These are phyloP conservation scores for Ceratosolen fusciceps DNA, from an alignment of 1,140 invertebrate genomes.

Conservation along the genomic window DNA sequence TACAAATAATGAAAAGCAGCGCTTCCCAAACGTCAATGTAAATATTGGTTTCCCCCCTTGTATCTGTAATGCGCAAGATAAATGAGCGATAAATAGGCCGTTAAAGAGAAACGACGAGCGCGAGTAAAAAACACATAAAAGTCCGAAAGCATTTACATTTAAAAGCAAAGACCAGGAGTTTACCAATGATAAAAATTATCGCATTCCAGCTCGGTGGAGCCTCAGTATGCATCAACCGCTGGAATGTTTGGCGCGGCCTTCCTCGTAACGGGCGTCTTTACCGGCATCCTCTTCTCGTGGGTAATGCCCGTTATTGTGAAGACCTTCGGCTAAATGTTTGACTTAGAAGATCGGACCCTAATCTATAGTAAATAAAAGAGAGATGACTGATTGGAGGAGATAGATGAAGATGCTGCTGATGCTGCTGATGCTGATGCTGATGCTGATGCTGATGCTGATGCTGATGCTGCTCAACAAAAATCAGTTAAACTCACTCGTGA, in stretches of 20 bases:
- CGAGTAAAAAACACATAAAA: neutral
- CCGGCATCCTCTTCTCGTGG: constrained; percentile 85
- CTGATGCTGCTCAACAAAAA: neutral
- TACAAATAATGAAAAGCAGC: too few relatives aligned
- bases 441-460: neutral
- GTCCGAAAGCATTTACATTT: neutral
- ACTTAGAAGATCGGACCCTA: neutral
- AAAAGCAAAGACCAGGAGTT: neutral
- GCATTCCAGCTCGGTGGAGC: constrained; percentile 83
- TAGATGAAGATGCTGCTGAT: neutral
- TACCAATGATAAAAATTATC: neutral
- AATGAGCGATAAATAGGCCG: too few relatives aligned
- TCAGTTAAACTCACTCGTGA: constrained; percentile 2
- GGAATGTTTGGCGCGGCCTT: constrained; percentile 96
- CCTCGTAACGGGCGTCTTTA: constrained; percentile 90
- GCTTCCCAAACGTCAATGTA: too few relatives aligned
- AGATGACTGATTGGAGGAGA: constrained; percentile 10
- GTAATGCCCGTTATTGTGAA: constrained; percentile 77
- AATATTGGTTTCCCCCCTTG: too few relatives aligned
- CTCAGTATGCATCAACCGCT: constrained; percentile 86
- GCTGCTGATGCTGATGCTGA: too few relatives aligned
- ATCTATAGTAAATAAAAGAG: constrained; percentile 23
- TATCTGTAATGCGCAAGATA: too few relatives aligned
- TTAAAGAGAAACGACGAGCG: too few relatives aligned
- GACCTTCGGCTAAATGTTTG: constrained; percentile 53